phyloP scores from a whole-genome alignment of 1,140 invertebrate genomes.

The Leptinotarsa undecemlineata region DNA sequence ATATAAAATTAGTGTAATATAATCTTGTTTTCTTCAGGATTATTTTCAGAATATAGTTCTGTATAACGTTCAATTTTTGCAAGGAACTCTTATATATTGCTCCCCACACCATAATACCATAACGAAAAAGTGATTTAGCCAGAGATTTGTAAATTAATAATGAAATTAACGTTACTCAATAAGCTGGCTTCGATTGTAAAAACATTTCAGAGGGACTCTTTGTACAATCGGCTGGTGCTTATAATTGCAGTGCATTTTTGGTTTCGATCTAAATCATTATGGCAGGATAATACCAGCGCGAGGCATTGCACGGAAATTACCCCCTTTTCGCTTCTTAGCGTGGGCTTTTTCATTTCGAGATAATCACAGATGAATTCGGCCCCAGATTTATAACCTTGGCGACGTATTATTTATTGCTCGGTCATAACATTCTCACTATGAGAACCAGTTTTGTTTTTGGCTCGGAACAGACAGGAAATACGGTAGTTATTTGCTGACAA shows the following conservation, averaged over 20 bases:
- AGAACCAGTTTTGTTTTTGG: neutral
- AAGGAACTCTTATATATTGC: too few relatives aligned
- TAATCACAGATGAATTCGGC: neutral
- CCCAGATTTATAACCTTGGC: neutral
- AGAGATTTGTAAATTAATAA: too few relatives aligned
- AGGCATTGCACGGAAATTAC: neutral
- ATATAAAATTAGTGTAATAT: too few relatives aligned
- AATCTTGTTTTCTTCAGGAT: too few relatives aligned
- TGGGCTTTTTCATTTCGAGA: neutral
- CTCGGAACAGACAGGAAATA: neutral
- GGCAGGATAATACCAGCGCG: neutral
- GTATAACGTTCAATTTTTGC: too few relatives aligned
- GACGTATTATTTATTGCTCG: neutral
- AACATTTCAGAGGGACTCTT: too few relatives aligned
- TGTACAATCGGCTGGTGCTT: too few relatives aligned
- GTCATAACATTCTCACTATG: neutral
- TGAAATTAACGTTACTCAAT: too few relatives aligned
- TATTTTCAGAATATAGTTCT: too few relatives aligned
- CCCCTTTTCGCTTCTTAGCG: neutral
- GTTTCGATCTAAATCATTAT: neutral
- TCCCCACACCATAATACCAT: too few relatives aligned
- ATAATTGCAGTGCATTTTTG: neutral
- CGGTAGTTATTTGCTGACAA: conserved; percentile 5
- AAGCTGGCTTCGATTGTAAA: too few relatives aligned
- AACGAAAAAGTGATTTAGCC: too few relatives aligned